A percentile compares a stretch with the other conserved stretches of the same genome.
Evolutionary conservation across 2,888 invertebrate genomes (phyloP).

Genomic region (Melanostoma scalare): DNA sequence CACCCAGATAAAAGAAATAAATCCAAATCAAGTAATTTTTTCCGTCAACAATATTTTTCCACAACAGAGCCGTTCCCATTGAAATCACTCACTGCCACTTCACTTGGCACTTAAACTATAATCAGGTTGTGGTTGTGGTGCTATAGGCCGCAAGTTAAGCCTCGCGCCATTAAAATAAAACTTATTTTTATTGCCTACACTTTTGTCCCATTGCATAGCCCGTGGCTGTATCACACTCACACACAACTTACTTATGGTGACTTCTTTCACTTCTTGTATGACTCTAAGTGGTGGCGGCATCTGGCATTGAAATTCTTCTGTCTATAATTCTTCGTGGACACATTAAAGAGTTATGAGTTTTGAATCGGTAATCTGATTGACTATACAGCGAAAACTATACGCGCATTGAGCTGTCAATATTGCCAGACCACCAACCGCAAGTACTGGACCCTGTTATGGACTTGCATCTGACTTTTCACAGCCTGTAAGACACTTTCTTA

Average conservation of each 20-base stretch:
- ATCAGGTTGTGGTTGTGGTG: conserved; percentile 5
- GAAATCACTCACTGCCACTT: conserved; percentile 40
- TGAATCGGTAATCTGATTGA: conserved; percentile 44
- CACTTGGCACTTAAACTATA: conserved; percentile 7
- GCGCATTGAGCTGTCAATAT: conserved; percentile 54
- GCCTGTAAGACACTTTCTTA: background rate
- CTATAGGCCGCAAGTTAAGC: background rate
- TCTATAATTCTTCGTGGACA: conserved; percentile 25
- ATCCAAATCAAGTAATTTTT: conserved; percentile 36
- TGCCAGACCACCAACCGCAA: conserved; percentile 15
- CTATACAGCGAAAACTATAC: conserved; percentile 25
- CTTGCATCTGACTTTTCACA: background rate
- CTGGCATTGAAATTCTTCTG: conserved; percentile 62
- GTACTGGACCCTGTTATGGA: background rate
- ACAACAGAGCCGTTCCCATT: conserved; percentile 34
- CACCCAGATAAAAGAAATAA: conserved; percentile 34
- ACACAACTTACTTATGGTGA: conserved; percentile 4
- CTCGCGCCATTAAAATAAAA: conserved; percentile 27
- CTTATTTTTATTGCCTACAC: background rate
- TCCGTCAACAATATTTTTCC: conserved; percentile 55
- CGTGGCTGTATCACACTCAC: background rate
- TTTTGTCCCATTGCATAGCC: background rate
- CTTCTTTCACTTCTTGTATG: conserved; percentile 28
- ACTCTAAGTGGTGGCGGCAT: conserved; percentile 28
- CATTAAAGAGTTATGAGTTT: conserved; percentile 40